These are phyloP conservation scores for Tetropium fuscum DNA, from an alignment of 2,888 invertebrate species.

Conservation along the genomic window DNA sequence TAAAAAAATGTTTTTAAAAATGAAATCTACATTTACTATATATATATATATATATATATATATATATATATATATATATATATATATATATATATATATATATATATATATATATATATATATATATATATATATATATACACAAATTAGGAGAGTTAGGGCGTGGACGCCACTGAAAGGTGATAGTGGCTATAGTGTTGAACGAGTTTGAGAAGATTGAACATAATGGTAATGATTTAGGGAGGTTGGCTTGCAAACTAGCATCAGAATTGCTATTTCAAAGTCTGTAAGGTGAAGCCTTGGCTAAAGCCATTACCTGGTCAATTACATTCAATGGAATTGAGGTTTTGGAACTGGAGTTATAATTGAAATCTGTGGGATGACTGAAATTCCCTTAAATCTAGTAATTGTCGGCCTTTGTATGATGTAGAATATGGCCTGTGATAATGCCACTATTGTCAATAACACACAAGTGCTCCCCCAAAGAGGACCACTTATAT, in stretches of 20 bases:
- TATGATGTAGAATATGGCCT: constrained; percentile 44
- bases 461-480: constrained; percentile 28
- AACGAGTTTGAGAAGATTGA: constrained; percentile 43
- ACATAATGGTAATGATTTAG: constrained; percentile 60
- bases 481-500: too few relatives aligned
- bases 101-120: too few relatives aligned
- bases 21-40: too few relatives aligned
- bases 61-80: too few relatives aligned
- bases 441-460: constrained; percentile 47
- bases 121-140: too few relatives aligned
- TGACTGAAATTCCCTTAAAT: constrained; percentile 65
- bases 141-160: too few relatives aligned
- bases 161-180: constrained; percentile 6
- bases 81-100: too few relatives aligned
- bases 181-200: constrained; percentile 26
- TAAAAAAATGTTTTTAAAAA: too few relatives aligned
- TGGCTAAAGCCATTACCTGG: constrained; percentile 66
- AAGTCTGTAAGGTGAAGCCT: constrained; percentile 63
- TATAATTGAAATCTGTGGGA: constrained; percentile 67
- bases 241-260: constrained; percentile 57
- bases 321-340: constrained; percentile 66
- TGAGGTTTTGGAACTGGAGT: constrained; percentile 64
- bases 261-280: constrained; percentile 55
- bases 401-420: constrained; percentile 64
- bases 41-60: too few relatives aligned